Conservation (phyloP, 2,888 invertebrate genomes). For the Cephus pulcher region DNA sequence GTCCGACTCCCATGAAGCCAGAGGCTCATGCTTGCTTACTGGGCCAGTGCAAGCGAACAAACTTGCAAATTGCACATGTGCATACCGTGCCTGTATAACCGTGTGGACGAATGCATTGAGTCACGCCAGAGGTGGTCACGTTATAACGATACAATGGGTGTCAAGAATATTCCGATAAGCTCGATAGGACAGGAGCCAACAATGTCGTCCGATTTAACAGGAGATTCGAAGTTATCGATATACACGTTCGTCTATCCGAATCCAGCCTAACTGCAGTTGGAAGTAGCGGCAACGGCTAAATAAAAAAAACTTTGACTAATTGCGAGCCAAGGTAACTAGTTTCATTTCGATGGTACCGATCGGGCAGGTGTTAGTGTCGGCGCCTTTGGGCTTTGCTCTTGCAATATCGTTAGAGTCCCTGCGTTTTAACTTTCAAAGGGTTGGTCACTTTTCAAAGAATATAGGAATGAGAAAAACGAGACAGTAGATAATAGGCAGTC, state of each 20-base stretch:
- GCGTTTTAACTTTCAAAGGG: constrained; percentile 30
- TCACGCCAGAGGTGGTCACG: not conserved
- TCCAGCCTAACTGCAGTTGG: not conserved
- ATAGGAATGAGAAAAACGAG: constrained; percentile 18
- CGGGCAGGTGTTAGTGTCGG: not conserved
- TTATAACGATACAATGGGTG: not conserved
- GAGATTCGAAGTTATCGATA: not conserved
- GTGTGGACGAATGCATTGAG: not conserved
- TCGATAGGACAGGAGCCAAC: not conserved
- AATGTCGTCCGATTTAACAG: not conserved
- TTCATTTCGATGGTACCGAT: not conserved
- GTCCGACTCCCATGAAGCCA: not conserved
- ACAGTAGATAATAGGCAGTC: not conserved
- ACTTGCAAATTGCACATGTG: not conserved
- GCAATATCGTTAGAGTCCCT: constrained; percentile 3
- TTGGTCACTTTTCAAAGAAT: constrained; percentile 21
- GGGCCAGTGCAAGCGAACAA: not conserved
- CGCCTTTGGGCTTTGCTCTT: constrained; percentile 17
- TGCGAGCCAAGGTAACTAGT: not conserved
- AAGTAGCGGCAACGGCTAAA: not conserved
- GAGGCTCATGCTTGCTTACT: not conserved
- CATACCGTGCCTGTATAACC: not conserved
- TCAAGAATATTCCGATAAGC: not conserved
- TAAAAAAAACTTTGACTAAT: not conserved
- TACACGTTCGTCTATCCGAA: not conserved